These are phyloP conservation scores for Actenoides hombroni DNA, from an alignment of 2,113 vertebrate genomes.

Conservation along the genomic window DNA sequence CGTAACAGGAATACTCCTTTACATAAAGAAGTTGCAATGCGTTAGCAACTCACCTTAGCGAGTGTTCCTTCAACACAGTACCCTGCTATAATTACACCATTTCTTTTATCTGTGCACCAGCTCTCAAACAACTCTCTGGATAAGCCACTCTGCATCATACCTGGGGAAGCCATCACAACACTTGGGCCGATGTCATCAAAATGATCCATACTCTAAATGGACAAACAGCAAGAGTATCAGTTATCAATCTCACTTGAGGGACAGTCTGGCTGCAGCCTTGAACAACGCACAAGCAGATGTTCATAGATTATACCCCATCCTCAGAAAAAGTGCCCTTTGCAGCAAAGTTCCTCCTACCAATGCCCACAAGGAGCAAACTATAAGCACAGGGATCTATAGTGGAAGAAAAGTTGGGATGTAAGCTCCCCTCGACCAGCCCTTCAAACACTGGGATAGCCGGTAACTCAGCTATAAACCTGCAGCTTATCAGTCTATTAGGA, in stretches of 20 bases:
- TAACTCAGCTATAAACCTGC: not conserved
- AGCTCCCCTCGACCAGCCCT: not conserved
- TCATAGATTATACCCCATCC: not conserved
- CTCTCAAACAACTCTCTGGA: conserved; percentile 97
- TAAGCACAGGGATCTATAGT: not conserved
- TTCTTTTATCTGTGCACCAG: conserved; percentile 98
- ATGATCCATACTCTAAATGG: conserved; percentile 93
- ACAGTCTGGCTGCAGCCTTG: not conserved
- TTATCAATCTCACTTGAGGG: not conserved
- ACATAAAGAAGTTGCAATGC: not conserved
- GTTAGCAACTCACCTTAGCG: conserved; percentile 84
- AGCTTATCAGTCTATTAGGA: not conserved
- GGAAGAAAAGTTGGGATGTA: not conserved
- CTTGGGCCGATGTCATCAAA: conserved; percentile 99
- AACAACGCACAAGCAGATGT: fast-evolving
- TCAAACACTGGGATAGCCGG: not conserved
- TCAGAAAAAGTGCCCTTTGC: not conserved
- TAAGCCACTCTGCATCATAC: conserved; percentile 98
- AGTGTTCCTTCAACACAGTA: conserved; percentile 98
- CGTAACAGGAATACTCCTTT: not conserved
- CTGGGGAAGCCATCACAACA: conserved; percentile 97
- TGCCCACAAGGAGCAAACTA: not conserved
- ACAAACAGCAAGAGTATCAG: not conserved
- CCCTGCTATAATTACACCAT: conserved; percentile 96
- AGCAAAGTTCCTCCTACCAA: not conserved